These are phyloP conservation scores for Vireo altiloquus DNA, from an alignment of 2,113 vertebrate genomes.

Conservation along the genomic window DNA sequence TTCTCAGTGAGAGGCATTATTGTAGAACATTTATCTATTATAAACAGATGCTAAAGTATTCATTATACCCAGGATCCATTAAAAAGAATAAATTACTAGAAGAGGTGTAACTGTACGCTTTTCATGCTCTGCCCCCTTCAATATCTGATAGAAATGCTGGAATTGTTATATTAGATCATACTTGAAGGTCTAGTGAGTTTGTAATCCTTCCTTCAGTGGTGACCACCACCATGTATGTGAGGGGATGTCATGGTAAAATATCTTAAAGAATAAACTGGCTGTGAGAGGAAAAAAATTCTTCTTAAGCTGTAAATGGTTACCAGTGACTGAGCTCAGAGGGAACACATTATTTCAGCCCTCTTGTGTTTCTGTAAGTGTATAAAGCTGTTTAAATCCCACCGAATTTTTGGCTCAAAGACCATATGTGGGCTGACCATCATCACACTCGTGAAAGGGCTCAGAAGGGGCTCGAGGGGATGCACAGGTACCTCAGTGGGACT, in stretches of 20 bases:
- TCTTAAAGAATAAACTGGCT: neutral
- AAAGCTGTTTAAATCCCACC: neutral
- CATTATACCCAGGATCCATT: neutral
- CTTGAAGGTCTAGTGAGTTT: neutral
- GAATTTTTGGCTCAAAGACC: neutral
- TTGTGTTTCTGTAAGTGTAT: neutral
- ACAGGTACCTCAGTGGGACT: neutral
- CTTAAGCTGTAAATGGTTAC: neutral
- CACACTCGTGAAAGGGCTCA: accelerated
- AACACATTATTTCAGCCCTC: neutral
- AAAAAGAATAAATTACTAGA: neutral
- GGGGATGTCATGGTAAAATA: neutral
- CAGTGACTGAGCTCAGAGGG: neutral
- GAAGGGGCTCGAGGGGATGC: neutral
- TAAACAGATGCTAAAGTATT: slow-evolving; percentile 25
- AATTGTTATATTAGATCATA: neutral
- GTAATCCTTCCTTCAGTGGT: neutral
- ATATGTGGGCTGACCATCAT: accelerated
- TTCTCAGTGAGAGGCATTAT: slow-evolving; percentile 50
- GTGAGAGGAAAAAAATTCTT: neutral
- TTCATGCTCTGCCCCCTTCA: neutral
- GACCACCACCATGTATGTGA: neutral
- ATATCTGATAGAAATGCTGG: neutral
- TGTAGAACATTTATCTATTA: slow-evolving; percentile 43
- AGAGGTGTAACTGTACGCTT: neutral